Evolutionary conservation across 2,797 vertebrate species (phyloP), one percentile per base, ranked within the genome.

Genomic region (Paedocypris micromegethes): DNA sequence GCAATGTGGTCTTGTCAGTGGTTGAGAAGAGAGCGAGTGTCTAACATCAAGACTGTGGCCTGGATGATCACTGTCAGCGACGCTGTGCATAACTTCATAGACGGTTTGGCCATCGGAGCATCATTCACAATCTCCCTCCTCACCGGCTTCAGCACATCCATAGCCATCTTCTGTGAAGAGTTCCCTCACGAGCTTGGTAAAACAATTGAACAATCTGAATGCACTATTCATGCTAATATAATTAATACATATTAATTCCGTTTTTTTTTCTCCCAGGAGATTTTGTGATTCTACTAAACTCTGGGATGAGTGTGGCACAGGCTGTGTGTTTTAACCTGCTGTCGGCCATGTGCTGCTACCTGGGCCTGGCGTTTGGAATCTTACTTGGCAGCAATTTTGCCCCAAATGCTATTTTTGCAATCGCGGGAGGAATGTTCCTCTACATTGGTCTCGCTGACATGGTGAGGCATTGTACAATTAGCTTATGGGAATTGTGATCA

Each of bases 11-110:
- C 81, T 40, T 95, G 93, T 64, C 84, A 72, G 64, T 93, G 93
- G 84, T 81, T 96, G 63, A 87, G 85, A 0, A 92, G 92, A 2
- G 79, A 81, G 2, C 81, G 77, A 1, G 68, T 95, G 55, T 86
- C 87, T 59, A 86, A 86, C 74, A 93, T 99, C 63, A 95, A 91
- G 77, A 98, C 96, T 0, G 88, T 98, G 82, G 96, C 96, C 4
- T 99, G 96, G 96, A 99, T 99, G 96, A 90, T 99, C 49, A 96
- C 94, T 0, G 79, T 98, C 79, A 94, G 95, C 37, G 96, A 99
- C 23, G 94, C 91, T 0, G 76, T 98, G 48, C 96, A 99, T 81
- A 99, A 99, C 82, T 98, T 99, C 83, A 98, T 98, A 4, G 96
- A 99, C 2, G 96, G 96, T n/a, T 86, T 99, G 72, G 96, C 94